Conservation (phyloP, 2,888 invertebrate genomes). For the Drosophila stalkeri region DNA sequence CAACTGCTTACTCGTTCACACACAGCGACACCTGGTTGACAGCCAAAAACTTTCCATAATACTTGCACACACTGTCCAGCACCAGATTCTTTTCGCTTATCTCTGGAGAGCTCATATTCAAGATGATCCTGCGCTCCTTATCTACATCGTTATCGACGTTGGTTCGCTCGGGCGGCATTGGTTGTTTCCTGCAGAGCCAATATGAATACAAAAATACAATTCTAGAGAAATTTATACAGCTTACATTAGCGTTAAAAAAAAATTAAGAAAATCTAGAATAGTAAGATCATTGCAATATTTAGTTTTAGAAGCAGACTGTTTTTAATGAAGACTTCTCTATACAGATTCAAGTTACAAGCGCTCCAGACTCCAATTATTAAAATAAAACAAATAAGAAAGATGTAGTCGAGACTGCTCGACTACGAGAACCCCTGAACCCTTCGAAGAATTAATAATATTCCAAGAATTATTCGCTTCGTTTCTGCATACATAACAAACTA, state of each 20-base stretch:
- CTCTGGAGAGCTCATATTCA: slow-evolving; percentile 82
- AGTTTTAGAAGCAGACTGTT: too few relatives aligned
- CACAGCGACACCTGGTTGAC: slow-evolving; percentile 91
- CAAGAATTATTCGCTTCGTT: background rate
- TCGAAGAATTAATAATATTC: too few relatives aligned
- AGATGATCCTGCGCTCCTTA: slow-evolving; percentile 86
- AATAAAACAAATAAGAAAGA: too few relatives aligned
- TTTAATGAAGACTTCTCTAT: too few relatives aligned
- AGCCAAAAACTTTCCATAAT: slow-evolving; percentile 90
- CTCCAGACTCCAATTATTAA: too few relatives aligned
- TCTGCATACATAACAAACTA: too few relatives aligned
- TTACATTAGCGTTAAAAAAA: too few relatives aligned
- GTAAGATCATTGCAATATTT: too few relatives aligned
- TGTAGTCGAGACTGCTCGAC: too few relatives aligned
- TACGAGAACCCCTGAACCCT: too few relatives aligned
- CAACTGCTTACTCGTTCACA: slow-evolving; percentile 80
- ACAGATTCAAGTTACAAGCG: background rate
- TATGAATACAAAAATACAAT: background rate
- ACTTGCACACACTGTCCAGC: slow-evolving; percentile 89
- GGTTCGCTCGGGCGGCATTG: slow-evolving; percentile 83
- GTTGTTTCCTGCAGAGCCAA: slow-evolving; percentile 59
- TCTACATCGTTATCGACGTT: slow-evolving; percentile 87
- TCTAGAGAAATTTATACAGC: background rate
- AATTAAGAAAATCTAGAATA: too few relatives aligned
- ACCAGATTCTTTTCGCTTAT: slow-evolving; percentile 86